Base-by-base conservation (phyloP, 2,113 vertebrate genomes). In the Neolamprologus fasciatus region DNA sequence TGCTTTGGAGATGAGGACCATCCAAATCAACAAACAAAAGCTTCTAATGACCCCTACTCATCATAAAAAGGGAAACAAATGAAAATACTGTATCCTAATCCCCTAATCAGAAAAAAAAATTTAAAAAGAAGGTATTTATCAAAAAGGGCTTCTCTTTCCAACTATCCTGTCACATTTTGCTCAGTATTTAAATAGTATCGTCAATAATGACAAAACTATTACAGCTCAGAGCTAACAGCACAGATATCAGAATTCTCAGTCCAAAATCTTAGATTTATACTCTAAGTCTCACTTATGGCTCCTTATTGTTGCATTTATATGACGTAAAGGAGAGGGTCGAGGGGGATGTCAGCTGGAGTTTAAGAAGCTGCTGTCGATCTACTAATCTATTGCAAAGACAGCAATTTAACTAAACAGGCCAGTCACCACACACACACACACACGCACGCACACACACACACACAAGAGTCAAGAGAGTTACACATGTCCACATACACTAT, bases 381-480 rank as follows among this genome's bases (percentile, higher is more conserved):
- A 68, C 10, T 68, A 5, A 68, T 68, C 33, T 21, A 21, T 13
- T 40, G 19, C 19, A 68, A 40, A 68, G 63, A 14, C 19, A 40
- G 35, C 19, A 68, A 40, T 13, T 68, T 68, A 21, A 68, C 9
- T 14, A 21, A 21, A 14, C 63, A 21, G 33, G 7, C 63, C 63
- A 68, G 19, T 68, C 11, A 40, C 35, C 35, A 8, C 61, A 3
- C 63, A 21, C 33, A 1, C 21, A 21, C 61, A 1, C 28, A 1
- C 8, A 8, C 8, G 0, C 57, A 1, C 57, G 0, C 17, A 4
- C 28, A 3, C 28, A 19, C 57, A 3, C 33, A 8, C 63, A 40
- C 7, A 13, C 2, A 42, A 13, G 10, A 63, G 31, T 2, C 31
- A 5, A 68, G 63, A 68, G 33, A 21, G 19, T 21, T 40, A 14